Conservation (phyloP, 2,888 invertebrate genomes). For the Blastobasis adustella region DNA sequence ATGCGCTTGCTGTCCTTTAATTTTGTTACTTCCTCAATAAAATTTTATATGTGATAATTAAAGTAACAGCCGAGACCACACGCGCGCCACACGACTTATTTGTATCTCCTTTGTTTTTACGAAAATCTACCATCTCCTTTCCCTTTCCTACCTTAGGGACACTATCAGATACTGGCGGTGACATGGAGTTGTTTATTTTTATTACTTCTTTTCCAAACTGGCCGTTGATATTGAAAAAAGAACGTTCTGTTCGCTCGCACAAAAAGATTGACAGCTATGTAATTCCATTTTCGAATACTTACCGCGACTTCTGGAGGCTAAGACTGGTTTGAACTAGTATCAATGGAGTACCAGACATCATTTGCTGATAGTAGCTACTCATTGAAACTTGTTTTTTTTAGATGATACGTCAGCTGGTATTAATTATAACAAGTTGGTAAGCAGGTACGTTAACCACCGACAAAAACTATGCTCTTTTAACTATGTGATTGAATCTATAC, state of each 20-base stretch:
- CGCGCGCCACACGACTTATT: constrained; percentile 14
- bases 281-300: background rate
- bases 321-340: too few relatives aligned
- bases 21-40: constrained; percentile 63
- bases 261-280: background rate
- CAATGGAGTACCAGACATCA: too few relatives aligned
- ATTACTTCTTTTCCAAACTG: background rate
- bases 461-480: too few relatives aligned
- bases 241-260: background rate
- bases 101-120: constrained; percentile 16
- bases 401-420: too few relatives aligned
- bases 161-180: too few relatives aligned
- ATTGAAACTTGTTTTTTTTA: too few relatives aligned
- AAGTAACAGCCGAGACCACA: constrained; percentile 36
- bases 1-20: constrained; percentile 36
- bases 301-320: too few relatives aligned
- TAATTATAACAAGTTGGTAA: too few relatives aligned
- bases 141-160: too few relatives aligned
- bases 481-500: too few relatives aligned
- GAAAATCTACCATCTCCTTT: constrained; percentile 3
- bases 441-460: too few relatives aligned
- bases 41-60: constrained; percentile 61
- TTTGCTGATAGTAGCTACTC: too few relatives aligned
- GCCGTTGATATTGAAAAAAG: background rate
- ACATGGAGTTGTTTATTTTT: background rate